phyloP scores from a whole-genome alignment of 2,113 vertebrate genomes.

The Campylorhamphus procurvoides region DNA sequence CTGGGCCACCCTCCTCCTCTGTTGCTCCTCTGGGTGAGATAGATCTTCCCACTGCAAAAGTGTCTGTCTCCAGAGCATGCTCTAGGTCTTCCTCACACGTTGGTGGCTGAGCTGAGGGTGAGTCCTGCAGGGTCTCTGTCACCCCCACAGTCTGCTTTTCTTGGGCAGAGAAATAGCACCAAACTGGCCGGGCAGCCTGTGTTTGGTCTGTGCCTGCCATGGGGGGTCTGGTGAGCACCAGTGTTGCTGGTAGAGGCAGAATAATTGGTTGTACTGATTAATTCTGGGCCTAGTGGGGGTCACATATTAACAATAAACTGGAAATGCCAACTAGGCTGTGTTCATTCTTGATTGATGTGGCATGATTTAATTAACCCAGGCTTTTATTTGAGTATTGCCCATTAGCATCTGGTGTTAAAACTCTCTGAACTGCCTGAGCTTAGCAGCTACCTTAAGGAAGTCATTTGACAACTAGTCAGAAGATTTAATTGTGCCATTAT shows the following conservation, averaged over 20 bases:
- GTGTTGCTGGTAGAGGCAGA: background rate
- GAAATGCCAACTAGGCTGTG: background rate
- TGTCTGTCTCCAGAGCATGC: background rate
- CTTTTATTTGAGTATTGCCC: background rate
- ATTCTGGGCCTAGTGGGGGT: background rate
- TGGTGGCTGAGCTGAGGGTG: background rate
- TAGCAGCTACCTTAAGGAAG: constrained; percentile 32
- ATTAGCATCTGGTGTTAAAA: constrained; percentile 14
- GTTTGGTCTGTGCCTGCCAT: background rate
- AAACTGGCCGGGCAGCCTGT: fast-evolving
- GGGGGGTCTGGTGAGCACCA: background rate
- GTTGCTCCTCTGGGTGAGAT: fast-evolving
- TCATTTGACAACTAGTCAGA: constrained; percentile 5
- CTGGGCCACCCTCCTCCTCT: background rate
- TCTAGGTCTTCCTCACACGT: background rate
- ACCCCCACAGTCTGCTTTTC: background rate
- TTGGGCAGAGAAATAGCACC: fast-evolving
- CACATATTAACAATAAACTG: background rate
- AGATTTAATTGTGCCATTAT: constrained; percentile 38
- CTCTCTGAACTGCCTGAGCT: background rate
- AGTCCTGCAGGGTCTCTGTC: background rate
- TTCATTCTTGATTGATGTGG: background rate
- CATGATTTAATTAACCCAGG: constrained; percentile 7
- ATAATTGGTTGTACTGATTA: background rate
- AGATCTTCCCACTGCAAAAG: background rate